Conservation (phyloP, 92 coral and sea anemone species). For the Zoanthus gigantus region DNA sequence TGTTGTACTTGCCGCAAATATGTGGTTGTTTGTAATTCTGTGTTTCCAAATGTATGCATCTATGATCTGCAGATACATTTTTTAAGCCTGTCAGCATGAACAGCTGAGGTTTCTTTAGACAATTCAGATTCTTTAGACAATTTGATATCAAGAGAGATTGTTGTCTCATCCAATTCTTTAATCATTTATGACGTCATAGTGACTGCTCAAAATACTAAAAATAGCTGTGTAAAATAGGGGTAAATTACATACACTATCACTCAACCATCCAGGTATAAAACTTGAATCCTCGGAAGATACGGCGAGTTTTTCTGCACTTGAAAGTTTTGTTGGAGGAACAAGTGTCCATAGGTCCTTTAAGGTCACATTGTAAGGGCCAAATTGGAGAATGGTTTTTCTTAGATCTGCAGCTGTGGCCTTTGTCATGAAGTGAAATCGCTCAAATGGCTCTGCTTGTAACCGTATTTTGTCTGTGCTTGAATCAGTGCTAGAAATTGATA, state of each 20-base stretch:
- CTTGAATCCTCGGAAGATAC: not conserved
- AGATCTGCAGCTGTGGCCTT: not conserved
- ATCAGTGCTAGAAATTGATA: not conserved
- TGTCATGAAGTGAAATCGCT: not conserved
- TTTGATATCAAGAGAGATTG: not conserved
- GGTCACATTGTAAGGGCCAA: not conserved
- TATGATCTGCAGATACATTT: not conserved
- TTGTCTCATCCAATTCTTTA: not conserved
- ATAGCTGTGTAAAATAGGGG: not conserved
- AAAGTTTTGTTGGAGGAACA: not conserved
- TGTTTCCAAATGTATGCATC: not conserved
- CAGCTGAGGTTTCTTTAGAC: not conserved
- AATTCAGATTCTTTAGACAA: not conserved
- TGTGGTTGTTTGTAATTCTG: not conserved
- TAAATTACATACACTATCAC: not conserved
- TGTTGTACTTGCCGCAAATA: not conserved
- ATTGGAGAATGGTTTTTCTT: not conserved
- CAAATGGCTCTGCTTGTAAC: not conserved
- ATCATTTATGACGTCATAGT: not conserved
- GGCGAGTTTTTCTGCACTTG: not conserved
- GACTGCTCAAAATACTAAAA: not conserved
- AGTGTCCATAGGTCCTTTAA: not conserved
- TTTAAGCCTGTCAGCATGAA: not conserved
- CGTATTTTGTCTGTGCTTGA: not conserved
- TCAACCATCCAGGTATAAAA: constrained; percentile 10